Base-by-base conservation (phyloP, 2,888 invertebrate species). In the Cataglyphis cursor region DNA sequence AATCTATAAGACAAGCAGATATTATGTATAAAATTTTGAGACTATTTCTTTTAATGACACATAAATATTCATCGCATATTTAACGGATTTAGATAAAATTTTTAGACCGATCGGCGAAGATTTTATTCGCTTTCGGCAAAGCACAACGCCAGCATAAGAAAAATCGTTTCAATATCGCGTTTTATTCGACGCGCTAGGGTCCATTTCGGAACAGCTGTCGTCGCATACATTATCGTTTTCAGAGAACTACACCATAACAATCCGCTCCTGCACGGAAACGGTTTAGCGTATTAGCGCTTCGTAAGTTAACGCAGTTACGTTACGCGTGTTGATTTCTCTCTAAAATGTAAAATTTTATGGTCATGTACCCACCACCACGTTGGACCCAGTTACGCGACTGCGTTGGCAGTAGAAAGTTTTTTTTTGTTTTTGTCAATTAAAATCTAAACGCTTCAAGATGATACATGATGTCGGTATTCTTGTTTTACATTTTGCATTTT, bases 281-380 rank as follows among this genome's bases (percentile, higher is more conserved):
- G 66, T 82, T 75, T 83, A 64, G 85, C 81, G 54, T 86, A 81
- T 78, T 81, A 81, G 65, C 85, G 81, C 76, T 85, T 81, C 38
- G 35, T 74, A 24, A 84, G 51, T 85, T 88, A 87, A 51, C 85
- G 76, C n/a, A 85, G 83, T 83, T 85, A 85, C 75, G 59, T 66
- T 66, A 72, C 68, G 64, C 57, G 75, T 80, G 81, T 75, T 31
- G 44, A 44, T 51, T 74, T 75, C 59, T 65, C 48, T 41, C 35
- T 87, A 86, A 81, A 87, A 70, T 84, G 44, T 86, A 85, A 83
- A 61, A 86, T 87, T 92, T 90, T 87, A 89, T 76, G 80, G 83
- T 88, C 87, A 78, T 88, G 72, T 93, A 93, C 93, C 93, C 93
- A 92, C 90, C 93, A 93, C 93, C 93, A 90, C 85, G 89, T 92